phyloP scores from a whole-genome alignment of 2,888 invertebrate species.

The Eudasyphora cyanicolor region DNA sequence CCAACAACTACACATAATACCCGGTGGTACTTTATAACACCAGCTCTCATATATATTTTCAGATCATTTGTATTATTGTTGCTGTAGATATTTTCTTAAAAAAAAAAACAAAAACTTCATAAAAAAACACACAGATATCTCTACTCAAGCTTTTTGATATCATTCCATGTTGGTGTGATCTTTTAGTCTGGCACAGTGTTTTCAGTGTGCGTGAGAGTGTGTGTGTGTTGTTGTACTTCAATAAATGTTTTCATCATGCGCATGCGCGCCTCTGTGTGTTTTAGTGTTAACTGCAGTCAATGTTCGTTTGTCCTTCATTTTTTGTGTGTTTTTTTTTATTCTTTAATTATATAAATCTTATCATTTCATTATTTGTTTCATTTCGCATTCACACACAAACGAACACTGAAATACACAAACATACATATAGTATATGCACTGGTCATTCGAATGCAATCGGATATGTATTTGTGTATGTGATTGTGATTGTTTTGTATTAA shows the following conservation, averaged over 20 bases:
- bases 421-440: too few relatives aligned
- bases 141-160: conserved; percentile 17
- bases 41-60: not conserved
- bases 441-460: conserved; percentile 29
- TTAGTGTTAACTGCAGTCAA: conserved; percentile 61
- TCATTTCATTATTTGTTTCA: conserved; percentile 51
- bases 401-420: not conserved
- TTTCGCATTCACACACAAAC: conserved; percentile 36
- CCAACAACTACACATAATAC: not conserved
- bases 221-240: conserved; percentile 25
- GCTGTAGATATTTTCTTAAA: not conserved
- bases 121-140: conserved; percentile 7
- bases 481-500: conserved; percentile 45
- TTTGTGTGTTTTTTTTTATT: conserved; percentile 43
- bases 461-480: not conserved
- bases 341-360: conserved; percentile 61
- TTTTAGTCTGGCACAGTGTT: too few relatives aligned
- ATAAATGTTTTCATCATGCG: conserved; percentile 41
- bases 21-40: conserved; percentile 6
- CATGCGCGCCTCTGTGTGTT: conserved; percentile 29
- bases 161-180: conserved; percentile 5
- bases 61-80: not conserved
- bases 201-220: not conserved
- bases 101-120: conserved; percentile 22
- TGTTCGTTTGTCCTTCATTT: conserved; percentile 71